Percentiles rank a stretch among this genome's conserved stretches.
Evolutionary conservation across 1,140 invertebrate genomes (phyloP).

Genomic region (Maconellicoccus hirsutus): DNA sequence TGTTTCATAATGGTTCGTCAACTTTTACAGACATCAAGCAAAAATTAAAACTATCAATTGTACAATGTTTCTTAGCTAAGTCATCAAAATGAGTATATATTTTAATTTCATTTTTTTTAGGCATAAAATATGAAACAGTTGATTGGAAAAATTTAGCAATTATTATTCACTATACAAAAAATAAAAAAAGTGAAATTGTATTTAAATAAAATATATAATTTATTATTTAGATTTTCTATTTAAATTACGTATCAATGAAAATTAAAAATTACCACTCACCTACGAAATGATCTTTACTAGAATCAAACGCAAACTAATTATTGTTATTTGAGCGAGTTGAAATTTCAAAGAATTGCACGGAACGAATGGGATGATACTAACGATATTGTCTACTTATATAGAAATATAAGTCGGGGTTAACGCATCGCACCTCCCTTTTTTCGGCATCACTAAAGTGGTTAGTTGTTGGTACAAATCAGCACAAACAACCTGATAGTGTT

Average conservation of each 20-base stretch:
- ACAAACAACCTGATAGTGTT: background rate
- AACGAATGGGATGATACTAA: background rate
- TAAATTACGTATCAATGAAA: background rate
- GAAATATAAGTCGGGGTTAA: background rate
- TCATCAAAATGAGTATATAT: no score
- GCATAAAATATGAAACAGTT: no score
- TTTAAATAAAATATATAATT: no score
- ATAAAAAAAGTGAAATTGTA: no score
- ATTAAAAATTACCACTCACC: background rate
- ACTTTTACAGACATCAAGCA: no score
- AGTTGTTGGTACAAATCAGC: background rate
- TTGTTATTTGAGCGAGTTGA: background rate
- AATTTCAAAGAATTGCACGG: background rate
- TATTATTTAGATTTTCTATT: no score
- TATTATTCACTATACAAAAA: no score
- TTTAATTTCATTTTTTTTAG: no score
- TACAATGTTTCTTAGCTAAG: no score
- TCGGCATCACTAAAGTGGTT: background rate
- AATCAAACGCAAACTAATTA: background rate
- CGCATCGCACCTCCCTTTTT: background rate
- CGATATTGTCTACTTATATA: constrained; percentile 2
- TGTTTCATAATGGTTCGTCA: no score
- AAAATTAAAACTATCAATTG: no score
- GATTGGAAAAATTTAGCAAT: no score
- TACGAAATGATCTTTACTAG: background rate